A percentile compares a stretch with the other conserved stretches of the same genome.
Conservation (phyloP, 2,113 vertebrate species). For the Phainopepla nitens region DNA sequence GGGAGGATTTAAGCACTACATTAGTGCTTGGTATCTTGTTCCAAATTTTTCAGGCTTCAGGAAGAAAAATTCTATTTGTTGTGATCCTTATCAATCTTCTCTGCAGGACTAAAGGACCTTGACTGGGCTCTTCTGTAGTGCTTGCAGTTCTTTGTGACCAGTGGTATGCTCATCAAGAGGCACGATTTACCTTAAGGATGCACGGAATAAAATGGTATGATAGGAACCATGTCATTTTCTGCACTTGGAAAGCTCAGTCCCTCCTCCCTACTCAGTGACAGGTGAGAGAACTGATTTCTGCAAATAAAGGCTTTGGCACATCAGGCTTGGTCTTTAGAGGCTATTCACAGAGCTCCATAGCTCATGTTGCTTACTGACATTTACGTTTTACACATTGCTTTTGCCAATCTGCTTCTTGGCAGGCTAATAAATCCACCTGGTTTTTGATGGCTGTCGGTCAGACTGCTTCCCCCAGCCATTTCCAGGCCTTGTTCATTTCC, state of each 20-base stretch:
- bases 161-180: not conserved
- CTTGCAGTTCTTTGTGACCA: not conserved
- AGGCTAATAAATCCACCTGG: constrained; percentile 8
- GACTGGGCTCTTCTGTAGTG: not conserved
- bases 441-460: not conserved
- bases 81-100: not conserved
- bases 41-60: not conserved
- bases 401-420: not conserved
- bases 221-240: not conserved
- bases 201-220: not conserved
- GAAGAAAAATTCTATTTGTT: not conserved
- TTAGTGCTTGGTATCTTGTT: not conserved
- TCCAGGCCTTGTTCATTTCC: not conserved
- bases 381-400: not conserved
- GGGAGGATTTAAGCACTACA: not conserved
- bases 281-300: not conserved
- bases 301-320: not conserved
- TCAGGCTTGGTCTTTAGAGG: not conserved
- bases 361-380: not conserved
- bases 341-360: not conserved
- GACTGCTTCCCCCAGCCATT: not conserved
- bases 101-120: not conserved
- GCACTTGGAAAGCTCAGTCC: not conserved
- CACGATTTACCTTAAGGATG: not conserved
- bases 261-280: not conserved